Percentiles rank a stretch among this genome's conserved stretches.
These are phyloP conservation scores for Aix galericulata DNA, from an alignment of 2,113 vertebrate species.

Conservation along the genomic window DNA sequence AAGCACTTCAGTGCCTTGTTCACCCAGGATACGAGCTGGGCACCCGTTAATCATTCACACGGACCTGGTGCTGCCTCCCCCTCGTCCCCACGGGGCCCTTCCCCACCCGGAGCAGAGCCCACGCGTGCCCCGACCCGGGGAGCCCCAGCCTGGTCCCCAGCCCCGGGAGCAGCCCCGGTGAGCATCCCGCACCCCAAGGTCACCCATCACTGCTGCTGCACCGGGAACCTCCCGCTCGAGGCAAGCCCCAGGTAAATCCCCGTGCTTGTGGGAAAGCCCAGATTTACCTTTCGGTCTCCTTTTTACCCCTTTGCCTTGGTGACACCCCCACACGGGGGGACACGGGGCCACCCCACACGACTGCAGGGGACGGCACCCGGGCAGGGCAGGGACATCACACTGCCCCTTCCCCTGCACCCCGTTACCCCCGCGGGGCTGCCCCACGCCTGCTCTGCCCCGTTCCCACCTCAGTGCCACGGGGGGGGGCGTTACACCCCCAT, in stretches of 20 bases:
- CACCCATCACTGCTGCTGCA: neutral
- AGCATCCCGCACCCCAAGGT: fast-evolving
- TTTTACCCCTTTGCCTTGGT: fast-evolving
- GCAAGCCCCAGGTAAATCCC: neutral
- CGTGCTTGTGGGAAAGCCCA: neutral
- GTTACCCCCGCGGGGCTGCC: too few species aligned
- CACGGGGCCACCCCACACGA: fast-evolving
- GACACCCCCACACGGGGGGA: fast-evolving
- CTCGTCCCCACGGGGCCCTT: neutral
- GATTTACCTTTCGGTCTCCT: neutral
- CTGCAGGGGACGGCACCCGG: neutral
- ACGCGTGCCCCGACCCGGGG: too few species aligned
- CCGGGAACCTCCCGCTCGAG: fast-evolving
- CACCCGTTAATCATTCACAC: neutral
- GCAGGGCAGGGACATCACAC: fast-evolving
- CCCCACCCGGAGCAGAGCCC: neutral
- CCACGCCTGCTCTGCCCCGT: neutral
- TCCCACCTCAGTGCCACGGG: fast-evolving
- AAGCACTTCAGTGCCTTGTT: neutral
- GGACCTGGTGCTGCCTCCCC: neutral
- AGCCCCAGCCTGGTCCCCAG: neutral
- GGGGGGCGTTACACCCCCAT: too few species aligned
- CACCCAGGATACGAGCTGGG: neutral
- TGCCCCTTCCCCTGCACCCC: neutral
- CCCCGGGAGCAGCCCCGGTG: neutral